phyloP scores from a whole-genome alignment of 2,113 vertebrate genomes.

The Prolemur simus region DNA sequence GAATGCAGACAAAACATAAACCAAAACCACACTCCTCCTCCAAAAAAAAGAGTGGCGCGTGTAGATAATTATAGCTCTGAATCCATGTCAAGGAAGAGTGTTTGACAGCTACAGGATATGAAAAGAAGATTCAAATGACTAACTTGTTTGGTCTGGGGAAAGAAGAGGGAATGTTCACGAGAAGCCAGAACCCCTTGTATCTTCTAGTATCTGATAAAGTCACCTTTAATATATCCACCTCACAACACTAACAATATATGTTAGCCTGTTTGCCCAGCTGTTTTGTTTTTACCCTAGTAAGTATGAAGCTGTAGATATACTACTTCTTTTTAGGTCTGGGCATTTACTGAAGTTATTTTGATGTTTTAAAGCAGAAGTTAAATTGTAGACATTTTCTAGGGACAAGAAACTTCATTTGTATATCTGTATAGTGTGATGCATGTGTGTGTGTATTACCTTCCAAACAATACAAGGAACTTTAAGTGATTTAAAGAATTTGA shows the following conservation, averaged over 20 bases:
- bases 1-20: conserved; percentile 54
- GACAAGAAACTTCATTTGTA: not conserved
- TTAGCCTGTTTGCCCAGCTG: not conserved
- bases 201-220: not conserved
- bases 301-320: not conserved
- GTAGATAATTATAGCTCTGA: conserved; percentile 57
- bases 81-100: conserved; percentile 40
- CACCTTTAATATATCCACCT: not conserved
- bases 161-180: not conserved
- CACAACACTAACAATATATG: not conserved
- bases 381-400: not conserved
- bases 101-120: conserved; percentile 41
- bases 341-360: not conserved
- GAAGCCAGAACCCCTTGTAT: not conserved
- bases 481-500: not conserved
- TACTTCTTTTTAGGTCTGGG: not conserved
- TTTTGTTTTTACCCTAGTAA: not conserved
- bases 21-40: not conserved
- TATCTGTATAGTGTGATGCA: not conserved
- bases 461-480: not conserved
- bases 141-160: not conserved
- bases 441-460: not conserved
- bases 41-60: not conserved
- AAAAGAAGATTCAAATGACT: not conserved
- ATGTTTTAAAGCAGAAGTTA: conserved; percentile 30